Evolutionary conservation across 2,797 vertebrate genomes (phyloP).

Genomic region (Tangara arthus): DNA sequence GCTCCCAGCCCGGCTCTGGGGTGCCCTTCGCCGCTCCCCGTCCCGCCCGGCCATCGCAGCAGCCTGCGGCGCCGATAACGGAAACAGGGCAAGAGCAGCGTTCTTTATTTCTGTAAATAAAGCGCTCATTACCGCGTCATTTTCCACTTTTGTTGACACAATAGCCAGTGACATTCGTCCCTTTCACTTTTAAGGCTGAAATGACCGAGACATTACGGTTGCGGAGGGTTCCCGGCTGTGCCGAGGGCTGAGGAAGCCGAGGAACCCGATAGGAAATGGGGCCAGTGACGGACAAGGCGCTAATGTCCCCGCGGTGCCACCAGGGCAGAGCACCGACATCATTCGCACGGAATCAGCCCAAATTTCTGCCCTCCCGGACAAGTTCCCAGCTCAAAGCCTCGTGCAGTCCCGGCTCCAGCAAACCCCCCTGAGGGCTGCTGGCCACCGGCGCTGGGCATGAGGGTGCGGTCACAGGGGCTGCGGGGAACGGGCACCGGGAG

Average conservation of each 20-base stretch:
- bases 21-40: neutral
- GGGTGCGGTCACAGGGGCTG: neutral
- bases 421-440: accelerated
- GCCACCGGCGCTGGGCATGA: accelerated
- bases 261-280: neutral
- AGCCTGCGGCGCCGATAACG: neutral
- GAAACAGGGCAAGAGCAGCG: neutral
- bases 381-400: neutral
- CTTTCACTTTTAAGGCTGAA: neutral
- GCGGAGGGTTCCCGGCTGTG: neutral
- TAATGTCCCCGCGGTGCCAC: neutral
- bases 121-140: neutral
- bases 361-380: neutral
- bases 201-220: neutral
- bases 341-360: accelerated
- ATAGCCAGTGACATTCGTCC: neutral
- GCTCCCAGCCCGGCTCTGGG: neutral
- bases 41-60: neutral
- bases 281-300: neutral
- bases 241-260: neutral
- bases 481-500: accelerated
- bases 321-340: neutral
- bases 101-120: neutral
- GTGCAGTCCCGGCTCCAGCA: accelerated
- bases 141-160: neutral